Base-by-base conservation (phyloP, 2,113 vertebrate genomes). In the Corvus hawaiiensis region DNA sequence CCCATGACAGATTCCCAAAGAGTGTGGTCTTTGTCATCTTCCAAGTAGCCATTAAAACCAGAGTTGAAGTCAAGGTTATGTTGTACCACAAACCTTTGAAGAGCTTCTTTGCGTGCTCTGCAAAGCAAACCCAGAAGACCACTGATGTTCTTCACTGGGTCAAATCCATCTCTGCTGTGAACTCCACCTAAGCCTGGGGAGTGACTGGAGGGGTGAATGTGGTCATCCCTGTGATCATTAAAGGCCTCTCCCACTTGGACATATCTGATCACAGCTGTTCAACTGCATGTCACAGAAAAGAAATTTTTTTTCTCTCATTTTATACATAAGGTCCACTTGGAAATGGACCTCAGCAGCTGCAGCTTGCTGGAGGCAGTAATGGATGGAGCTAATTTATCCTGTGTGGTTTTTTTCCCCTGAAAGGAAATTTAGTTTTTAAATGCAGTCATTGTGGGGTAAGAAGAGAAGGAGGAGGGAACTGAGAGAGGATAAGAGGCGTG, bases 31-130 rank as follows among this genome's bases (percentile, higher is more conserved):
- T 73, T 95, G 95, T 98, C 88, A 94, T 96, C 96, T 91, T 82
- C 83, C 90, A 86, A 86, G 86, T 22, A 87, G 87, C 97, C 96
- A 90, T 87, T 96, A 93, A 96, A 94, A 26, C 16, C 0, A 15
- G 94, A 84, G 97, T 97, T 98, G 97, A 97, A 97, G 71, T 51
- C 39, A 49, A 95, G 98, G 97, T 97, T 96, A 96, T 30, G 32
- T 46, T 74, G 94, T 28, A 90, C 91, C 97, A 94, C 96, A 87
- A 48, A 58, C 37, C 88, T 96, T 89, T 94, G 93, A 96, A 95
- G 95, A 93, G 75, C 35, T 84, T 80, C 22, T 54, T 68, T 82
- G 83, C 7, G 4, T 89, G 96, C 90, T 92, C 75, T 62, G 95
- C 84, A 84, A 55, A 97, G 88, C 90, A 89, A 68, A 23, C 48